Conservation (phyloP, 2,797 vertebrate genomes). For the Poeciliopsis turneri region DNA sequence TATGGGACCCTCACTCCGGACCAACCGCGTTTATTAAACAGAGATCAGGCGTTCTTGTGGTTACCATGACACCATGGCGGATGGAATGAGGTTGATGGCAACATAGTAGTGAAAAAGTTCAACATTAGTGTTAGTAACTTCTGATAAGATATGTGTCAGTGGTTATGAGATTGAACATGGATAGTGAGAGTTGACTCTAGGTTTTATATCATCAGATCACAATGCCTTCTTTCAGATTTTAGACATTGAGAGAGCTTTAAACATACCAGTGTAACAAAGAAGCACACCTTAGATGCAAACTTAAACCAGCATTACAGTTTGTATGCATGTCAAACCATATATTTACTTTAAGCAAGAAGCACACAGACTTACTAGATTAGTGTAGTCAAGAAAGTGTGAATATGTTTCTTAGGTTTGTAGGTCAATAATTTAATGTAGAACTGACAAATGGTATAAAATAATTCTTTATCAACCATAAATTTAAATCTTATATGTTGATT, state of each 20-base stretch:
- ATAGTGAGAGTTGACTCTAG: conserved; percentile 48
- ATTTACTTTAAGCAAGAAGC: neutral
- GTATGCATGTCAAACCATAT: neutral
- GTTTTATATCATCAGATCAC: conserved; percentile 38
- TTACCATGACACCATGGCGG: conserved; percentile 74
- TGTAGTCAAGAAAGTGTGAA: neutral
- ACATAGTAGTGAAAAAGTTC: conserved; percentile 67
- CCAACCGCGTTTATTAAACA: conserved; percentile 86
- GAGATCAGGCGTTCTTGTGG: conserved; percentile 74
- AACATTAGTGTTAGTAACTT: conserved; percentile 75
- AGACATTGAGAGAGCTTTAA: neutral
- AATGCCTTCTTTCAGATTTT: conserved; percentile 15
- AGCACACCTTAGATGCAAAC: neutral
- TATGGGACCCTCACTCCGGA: conserved; percentile 79
- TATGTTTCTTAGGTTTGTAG: neutral
- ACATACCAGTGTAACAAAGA: conserved; percentile 1
- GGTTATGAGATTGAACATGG: conserved; percentile 50
- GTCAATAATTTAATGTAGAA: neutral
- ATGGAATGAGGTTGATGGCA: conserved; percentile 50
- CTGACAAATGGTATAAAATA: neutral
- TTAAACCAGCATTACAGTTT: neutral
- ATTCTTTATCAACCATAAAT: neutral
- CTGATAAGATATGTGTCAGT: conserved; percentile 53
- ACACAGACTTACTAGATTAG: neutral
- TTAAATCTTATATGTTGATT: neutral